These are phyloP conservation scores for Polypedilum vanderplanki DNA, from an alignment of 1,140 invertebrate species.

Conservation along the genomic window DNA sequence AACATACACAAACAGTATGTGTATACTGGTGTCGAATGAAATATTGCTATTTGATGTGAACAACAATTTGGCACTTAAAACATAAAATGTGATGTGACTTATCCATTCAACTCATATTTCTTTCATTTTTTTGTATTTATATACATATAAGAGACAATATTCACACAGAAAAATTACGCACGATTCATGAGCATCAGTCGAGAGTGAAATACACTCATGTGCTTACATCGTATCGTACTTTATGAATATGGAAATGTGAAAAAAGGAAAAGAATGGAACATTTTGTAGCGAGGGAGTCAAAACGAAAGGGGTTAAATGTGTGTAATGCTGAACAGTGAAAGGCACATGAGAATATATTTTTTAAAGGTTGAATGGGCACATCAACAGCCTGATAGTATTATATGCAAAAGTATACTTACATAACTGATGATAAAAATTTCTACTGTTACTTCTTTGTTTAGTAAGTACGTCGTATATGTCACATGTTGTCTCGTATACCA, in stretches of 20 bases:
- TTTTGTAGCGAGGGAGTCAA: background rate
- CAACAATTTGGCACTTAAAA: constrained; percentile 18
- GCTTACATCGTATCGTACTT: background rate
- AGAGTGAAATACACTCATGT: background rate
- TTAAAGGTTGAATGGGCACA: constrained; percentile 9
- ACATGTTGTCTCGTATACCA: background rate
- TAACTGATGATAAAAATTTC: background rate
- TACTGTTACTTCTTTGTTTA: background rate
- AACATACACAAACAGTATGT: background rate
- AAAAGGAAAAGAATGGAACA: no score
- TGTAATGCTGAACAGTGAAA: background rate
- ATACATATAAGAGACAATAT: no score
- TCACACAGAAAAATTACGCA: background rate
- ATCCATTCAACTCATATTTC: constrained; percentile 18
- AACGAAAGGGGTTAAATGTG: background rate
- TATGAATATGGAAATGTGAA: constrained; percentile 8
- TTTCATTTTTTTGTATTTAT: background rate
- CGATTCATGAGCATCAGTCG: background rate
- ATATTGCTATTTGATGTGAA: constrained; percentile 5
- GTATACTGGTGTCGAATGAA: constrained; percentile 14
- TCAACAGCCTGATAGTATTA: constrained; percentile 4
- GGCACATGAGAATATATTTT: background rate
- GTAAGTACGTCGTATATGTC: background rate
- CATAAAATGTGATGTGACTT: constrained; percentile 13
- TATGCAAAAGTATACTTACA: background rate